phyloP scores from a whole-genome alignment of 2,888 invertebrate genomes.

The Pogonocherus hispidulus region DNA sequence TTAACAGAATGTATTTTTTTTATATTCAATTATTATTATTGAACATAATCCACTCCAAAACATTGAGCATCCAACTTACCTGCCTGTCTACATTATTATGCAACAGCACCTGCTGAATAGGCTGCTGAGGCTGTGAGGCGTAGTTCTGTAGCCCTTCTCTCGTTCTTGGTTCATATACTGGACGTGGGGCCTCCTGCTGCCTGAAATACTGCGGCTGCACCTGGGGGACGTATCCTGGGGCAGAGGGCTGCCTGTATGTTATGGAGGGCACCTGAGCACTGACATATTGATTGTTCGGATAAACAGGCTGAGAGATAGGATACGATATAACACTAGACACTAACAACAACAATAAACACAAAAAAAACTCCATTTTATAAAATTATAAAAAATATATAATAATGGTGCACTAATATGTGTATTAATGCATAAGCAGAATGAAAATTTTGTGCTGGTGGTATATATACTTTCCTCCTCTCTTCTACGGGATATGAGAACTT shows the following conservation, averaged over 20 bases:
- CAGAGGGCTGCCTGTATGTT: conserved; percentile 44
- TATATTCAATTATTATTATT: too few relatives aligned
- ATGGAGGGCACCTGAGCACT: conserved; percentile 52
- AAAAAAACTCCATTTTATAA: conserved; percentile 48
- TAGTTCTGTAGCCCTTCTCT: conserved; percentile 61
- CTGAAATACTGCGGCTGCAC: conserved; percentile 41
- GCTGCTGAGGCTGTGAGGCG: conserved; percentile 65
- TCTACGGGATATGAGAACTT: conserved; percentile 21
- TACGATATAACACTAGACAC: conserved; percentile 49
- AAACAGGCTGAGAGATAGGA: conserved; percentile 57
- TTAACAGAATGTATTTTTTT: too few relatives aligned
- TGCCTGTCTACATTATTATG: conserved; percentile 67
- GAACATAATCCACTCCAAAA: too few relatives aligned
- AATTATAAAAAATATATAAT: neutral
- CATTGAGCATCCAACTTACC: conserved; percentile 69
- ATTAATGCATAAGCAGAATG: neutral
- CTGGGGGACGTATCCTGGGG: conserved; percentile 39
- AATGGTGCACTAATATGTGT: neutral
- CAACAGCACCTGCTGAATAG: conserved; percentile 68
- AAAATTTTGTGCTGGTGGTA: conserved; percentile 29
- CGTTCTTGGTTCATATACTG: conserved; percentile 51
- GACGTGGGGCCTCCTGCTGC: conserved; percentile 33
- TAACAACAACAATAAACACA: conserved; percentile 46
- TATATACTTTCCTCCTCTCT: conserved; percentile 42
- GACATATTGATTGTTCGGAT: conserved; percentile 53